Percentiles rank a stretch among this genome's conserved stretches.
These are phyloP conservation scores for Diarsia dahlii DNA, from an alignment of 2,888 invertebrate genomes.

Conservation along the genomic window DNA sequence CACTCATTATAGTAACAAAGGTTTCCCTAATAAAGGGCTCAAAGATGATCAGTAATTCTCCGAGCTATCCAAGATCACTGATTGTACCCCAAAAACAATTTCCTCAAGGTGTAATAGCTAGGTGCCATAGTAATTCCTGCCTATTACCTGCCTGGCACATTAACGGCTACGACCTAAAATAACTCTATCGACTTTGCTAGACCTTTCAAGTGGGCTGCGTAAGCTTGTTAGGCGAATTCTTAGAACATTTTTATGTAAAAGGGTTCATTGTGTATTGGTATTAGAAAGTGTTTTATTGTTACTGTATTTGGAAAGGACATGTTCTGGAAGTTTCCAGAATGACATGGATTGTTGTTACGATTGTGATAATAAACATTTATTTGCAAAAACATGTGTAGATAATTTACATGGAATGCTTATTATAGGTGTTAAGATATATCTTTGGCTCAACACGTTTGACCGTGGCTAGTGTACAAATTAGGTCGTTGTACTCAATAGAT, in stretches of 20 bases:
- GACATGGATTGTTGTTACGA: background rate
- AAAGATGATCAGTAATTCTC: constrained; percentile 50
- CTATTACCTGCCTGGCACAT: constrained; percentile 13
- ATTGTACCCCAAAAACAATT: constrained; percentile 59
- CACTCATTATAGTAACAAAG: constrained; percentile 46
- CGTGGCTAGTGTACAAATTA: too few relatives aligned
- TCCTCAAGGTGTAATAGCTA: constrained; percentile 41
- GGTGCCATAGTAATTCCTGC: background rate
- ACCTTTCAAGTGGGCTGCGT: constrained; percentile 10
- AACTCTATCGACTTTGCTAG: constrained; percentile 29
- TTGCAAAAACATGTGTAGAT: too few relatives aligned
- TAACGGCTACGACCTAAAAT: constrained; percentile 27
- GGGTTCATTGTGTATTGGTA: background rate
- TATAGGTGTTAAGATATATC: too few relatives aligned
- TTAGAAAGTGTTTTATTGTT: background rate
- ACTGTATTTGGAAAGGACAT: background rate
- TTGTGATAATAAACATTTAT: too few relatives aligned
- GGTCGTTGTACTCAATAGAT: background rate
- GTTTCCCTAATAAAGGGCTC: constrained; percentile 45
- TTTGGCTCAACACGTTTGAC: too few relatives aligned
- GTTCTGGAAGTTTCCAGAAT: background rate
- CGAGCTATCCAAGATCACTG: constrained; percentile 50
- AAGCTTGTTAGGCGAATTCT: constrained; percentile 31
- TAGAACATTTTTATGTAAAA: background rate
- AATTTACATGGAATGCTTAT: too few relatives aligned